A percentile compares a stretch with the other conserved stretches of the same genome.
These are phyloP conservation scores for Zaprionus ghesquierei DNA, from an alignment of 1,140 invertebrate genomes.

Conservation along the genomic window DNA sequence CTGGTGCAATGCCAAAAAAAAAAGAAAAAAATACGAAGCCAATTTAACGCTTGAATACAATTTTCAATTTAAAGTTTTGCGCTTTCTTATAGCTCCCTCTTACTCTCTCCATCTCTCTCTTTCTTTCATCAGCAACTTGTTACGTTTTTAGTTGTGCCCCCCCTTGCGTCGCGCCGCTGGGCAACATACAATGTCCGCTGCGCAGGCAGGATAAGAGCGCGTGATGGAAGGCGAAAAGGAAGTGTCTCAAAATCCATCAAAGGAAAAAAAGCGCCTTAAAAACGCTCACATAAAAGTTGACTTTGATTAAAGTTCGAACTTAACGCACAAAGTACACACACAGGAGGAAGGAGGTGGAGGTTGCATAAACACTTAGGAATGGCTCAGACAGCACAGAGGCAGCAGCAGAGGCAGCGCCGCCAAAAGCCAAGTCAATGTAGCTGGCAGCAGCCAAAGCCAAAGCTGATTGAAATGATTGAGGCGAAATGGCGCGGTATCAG, in stretches of 20 bases:
- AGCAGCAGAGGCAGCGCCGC: slow-evolving; percentile 19
- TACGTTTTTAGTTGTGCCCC: slow-evolving; percentile 45
- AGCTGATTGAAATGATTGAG: slow-evolving; percentile 79
- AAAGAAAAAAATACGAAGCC: too few species aligned
- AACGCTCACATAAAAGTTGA: slow-evolving; percentile 77
- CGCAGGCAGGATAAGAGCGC: slow-evolving; percentile 3
- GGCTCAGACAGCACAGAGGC: slow-evolving; percentile 24
- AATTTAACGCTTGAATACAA: slow-evolving; percentile 81
- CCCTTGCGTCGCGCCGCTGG: slow-evolving; percentile 11
- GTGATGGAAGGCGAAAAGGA: slow-evolving; percentile 26
- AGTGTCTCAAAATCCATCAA: slow-evolving; percentile 69
- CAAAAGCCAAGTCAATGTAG: slow-evolving; percentile 78
- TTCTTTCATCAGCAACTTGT: slow-evolving; percentile 28
- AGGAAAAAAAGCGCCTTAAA: slow-evolving; percentile 56
- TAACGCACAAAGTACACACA: slow-evolving; percentile 53
- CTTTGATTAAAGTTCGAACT: slow-evolving; percentile 79
- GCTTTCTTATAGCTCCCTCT: slow-evolving; percentile 55
- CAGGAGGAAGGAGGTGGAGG: neutral
- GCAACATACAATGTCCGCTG: slow-evolving; percentile 15
- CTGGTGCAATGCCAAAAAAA: slow-evolving; percentile 61
- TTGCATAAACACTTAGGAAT: slow-evolving; percentile 59
- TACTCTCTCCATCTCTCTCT: neutral
- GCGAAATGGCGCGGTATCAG: slow-evolving; percentile 73
- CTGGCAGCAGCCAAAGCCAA: slow-evolving; percentile 64
- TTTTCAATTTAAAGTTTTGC: slow-evolving; percentile 81